Percentiles rank a stretch among this genome's conserved stretches.
Evolutionary conservation across 2,888 invertebrate species (phyloP).

Genomic region (Athetis lepigone): DNA sequence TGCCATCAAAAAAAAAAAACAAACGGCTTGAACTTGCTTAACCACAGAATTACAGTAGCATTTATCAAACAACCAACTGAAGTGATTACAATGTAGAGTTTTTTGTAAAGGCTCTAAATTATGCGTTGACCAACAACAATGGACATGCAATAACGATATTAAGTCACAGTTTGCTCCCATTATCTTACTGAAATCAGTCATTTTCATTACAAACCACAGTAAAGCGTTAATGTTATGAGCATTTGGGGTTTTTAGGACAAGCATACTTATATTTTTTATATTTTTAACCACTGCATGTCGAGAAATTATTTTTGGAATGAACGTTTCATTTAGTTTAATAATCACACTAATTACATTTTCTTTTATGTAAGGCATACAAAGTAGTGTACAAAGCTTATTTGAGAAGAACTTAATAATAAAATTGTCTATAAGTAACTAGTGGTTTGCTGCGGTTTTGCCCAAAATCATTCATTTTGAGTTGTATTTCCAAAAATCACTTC

Average conservation of each 20-base stretch:
- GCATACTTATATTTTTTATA: too few relatives aligned
- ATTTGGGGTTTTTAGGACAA: conserved; percentile 12
- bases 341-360: too few relatives aligned
- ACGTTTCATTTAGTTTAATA: too few relatives aligned
- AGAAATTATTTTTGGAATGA: too few relatives aligned
- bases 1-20: not conserved
- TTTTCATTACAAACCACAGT: conserved; percentile 49
- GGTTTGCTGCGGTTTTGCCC: too few relatives aligned
- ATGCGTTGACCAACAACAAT: conserved; percentile 38
- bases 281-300: too few relatives aligned
- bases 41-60: not conserved
- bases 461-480: too few relatives aligned
- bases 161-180: conserved; percentile 53
- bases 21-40: not conserved
- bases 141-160: conserved; percentile 70
- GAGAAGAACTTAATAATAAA: too few relatives aligned
- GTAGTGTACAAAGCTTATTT: too few relatives aligned
- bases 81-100: conserved; percentile 10
- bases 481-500: too few relatives aligned
- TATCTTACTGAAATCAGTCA: conserved; percentile 61
- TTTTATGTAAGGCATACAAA: too few relatives aligned
- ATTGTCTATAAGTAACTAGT: too few relatives aligned
- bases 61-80: not conserved
- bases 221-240: conserved; percentile 30
- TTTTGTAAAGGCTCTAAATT: conserved; percentile 25